Base-by-base conservation (phyloP, 2,888 invertebrate genomes). In the Melanchra persicariae region DNA sequence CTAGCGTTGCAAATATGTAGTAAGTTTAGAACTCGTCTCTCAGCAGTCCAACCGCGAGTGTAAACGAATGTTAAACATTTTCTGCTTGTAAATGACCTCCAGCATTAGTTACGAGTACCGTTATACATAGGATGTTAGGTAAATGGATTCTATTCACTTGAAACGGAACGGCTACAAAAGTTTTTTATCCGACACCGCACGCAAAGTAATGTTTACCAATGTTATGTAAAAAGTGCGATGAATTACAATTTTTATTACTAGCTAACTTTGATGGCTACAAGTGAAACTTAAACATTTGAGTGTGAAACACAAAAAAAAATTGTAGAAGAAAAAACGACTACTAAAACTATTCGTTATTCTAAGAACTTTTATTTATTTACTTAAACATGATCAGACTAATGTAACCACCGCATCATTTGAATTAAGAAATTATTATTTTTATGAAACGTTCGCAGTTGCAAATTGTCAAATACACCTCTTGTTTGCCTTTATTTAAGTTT, bases 111-210 rank as follows among this genome's bases (percentile, higher is more conserved):
- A 82, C 66, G 67, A 63, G 59, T 65, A 78, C 84, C 81, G 84
- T 81, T 83, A 82, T 61, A 70, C 63, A 57, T 73, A 79, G 79
- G 77, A 81, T 84, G 79, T 81, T 80, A 85, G 77, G 70, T 80
- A 77, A 81, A 77, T 75, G 67, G 69, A 77, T 75, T 71, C 67
- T 74, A 73, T 74, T 75, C 74, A 74, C 61, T 65, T 77, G 72
- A 77, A 79, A 82, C 77, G 79, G 73, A 67, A 57, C 66, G 47
- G 26, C 40, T 62, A 51, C 45, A 51, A 54, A 74, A 47, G 71
- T 55, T 63, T 77, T 66, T 66, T 63, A 45, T 22, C 12, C 37
- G 10, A 24, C 24, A 0, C 12, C 30, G 45, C 72, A 57, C 66
- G 72, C 55, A 43, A 66, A 77, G 47, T 73, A 62, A 70, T 65